phyloP scores from a whole-genome alignment of 2,113 vertebrate species.

The Sciurus niger region DNA sequence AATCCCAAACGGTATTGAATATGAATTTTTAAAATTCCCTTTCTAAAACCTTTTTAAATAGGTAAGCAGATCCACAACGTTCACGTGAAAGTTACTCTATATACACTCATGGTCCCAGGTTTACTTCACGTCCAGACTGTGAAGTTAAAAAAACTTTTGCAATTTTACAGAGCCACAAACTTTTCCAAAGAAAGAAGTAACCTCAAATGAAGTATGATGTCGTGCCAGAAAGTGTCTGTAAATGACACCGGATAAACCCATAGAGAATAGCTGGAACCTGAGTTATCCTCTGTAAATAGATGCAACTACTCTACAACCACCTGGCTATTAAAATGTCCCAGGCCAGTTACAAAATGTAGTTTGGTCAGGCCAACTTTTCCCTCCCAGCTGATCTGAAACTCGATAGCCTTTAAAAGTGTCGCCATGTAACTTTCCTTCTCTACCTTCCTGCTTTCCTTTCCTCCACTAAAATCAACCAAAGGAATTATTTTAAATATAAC shows the following conservation, averaged over 20 bases:
- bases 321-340: slow-evolving; percentile 83
- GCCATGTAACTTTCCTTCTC: slow-evolving; percentile 60
- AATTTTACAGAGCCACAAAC: slow-evolving; percentile 62
- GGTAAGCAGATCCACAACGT: background rate
- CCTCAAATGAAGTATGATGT: slow-evolving; percentile 77
- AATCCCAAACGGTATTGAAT: slow-evolving; percentile 31
- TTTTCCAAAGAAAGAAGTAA: slow-evolving; percentile 74
- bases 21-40: slow-evolving; percentile 37
- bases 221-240: slow-evolving; percentile 71
- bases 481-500: slow-evolving; percentile 61
- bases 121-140: slow-evolving; percentile 48
- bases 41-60: slow-evolving; percentile 61
- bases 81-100: slow-evolving; percentile 52
- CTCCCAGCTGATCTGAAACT: slow-evolving; percentile 80
- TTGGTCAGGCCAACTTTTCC: slow-evolving; percentile 75
- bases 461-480: slow-evolving; percentile 55
- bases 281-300: slow-evolving; percentile 85
- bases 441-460: slow-evolving; percentile 56
- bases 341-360: slow-evolving; percentile 80
- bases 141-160: slow-evolving; percentile 68
- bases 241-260: slow-evolving; percentile 72
- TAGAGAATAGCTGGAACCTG: slow-evolving; percentile 80
- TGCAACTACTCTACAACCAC: slow-evolving; percentile 79
- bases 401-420: slow-evolving; percentile 79
- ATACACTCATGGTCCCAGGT: background rate